Evolutionary conservation across 2,797 vertebrate species (phyloP).

Genomic region (Coregonus ussuriensis): DNA sequence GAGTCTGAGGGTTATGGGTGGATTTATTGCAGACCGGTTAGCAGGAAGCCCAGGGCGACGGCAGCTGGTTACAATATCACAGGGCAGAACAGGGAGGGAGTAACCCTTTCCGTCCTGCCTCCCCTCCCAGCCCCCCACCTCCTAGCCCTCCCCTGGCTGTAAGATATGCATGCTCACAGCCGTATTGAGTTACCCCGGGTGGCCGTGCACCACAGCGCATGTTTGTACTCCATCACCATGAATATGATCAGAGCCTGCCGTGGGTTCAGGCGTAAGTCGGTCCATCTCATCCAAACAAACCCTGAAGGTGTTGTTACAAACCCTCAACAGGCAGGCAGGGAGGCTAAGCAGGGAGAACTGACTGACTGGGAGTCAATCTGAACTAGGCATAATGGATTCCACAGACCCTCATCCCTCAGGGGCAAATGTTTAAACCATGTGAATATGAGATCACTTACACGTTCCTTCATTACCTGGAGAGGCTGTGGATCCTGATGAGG

Average conservation of each 20-base stretch:
- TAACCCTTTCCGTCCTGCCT: conserved; percentile 17
- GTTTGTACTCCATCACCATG: conserved; percentile 36
- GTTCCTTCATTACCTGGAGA: conserved; percentile 28
- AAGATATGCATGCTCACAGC: conserved; percentile 31
- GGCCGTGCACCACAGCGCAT: conserved; percentile 2
- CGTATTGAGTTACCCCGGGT: conserved; percentile 31
- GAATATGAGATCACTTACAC: conserved; percentile 35
- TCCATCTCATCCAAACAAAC: conserved; percentile 64
- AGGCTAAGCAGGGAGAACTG: too few species aligned
- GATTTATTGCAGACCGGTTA: conserved; percentile 20
- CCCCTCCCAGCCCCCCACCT: conserved; percentile 22
- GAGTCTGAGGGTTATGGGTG: conserved; percentile 17
- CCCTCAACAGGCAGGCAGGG: conserved; percentile 28
- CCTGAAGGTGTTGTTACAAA: conserved; percentile 69
- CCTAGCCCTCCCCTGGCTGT: background rate
- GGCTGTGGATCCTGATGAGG: conserved; percentile 3
- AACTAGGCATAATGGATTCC: conserved; percentile 59
- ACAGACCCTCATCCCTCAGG: conserved; percentile 46
- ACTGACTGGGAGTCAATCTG: conserved; percentile 42
- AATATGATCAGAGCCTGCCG: conserved; percentile 51
- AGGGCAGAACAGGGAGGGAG: background rate
- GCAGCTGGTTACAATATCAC: conserved; percentile 61
- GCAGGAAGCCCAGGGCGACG: conserved; percentile 17
- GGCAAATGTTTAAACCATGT: background rate
- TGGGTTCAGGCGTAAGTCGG: conserved; percentile 54